Evolutionary conservation across 2,888 invertebrate genomes (phyloP), one percentile per base, ranked within the genome.

Genomic region (Orthosia cruda): DNA sequence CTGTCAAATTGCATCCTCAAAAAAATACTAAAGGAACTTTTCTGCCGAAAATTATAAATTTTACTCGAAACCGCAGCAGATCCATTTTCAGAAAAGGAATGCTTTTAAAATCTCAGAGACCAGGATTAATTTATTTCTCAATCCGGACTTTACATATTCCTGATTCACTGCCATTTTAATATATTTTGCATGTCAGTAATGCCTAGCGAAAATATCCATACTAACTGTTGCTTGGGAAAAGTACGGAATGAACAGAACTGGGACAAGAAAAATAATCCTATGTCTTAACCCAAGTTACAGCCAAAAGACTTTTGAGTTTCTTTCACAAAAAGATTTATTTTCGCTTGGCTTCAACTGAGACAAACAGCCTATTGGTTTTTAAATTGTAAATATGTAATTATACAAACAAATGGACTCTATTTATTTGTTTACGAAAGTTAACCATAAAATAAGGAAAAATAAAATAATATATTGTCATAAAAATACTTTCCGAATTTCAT

Each of bases 361-460:
- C 16, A n/a, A 59, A 58, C 65, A 63, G 45, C 40, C n/a, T 52
- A 52, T 54, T 64, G 47, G 0, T 50, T 55, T 49, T 71, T 61
- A 23, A 26, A 61, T 52, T 84, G 71, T 80, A 69, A 71, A 71
- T 70, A 82, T 82, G 66, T 62, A 68, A 69, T 23, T 75, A 64
- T 18, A 80, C 32, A 67, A 71, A 69, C 20, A 77, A 49, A 74
- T 68, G 15, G 13, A 66, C 52, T n/a, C 4, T 75, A 74, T 87
- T 77, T 81, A 85, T 85, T 81, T 85, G 49, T 73, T 70, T 61
- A 81, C 57, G 7, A 81, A 78, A 85, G 79, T 81, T 81, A 75
- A 81, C 85, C 82, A 85, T 81, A 73, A 72, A 58, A 23, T 77
- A 55, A 71, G 26, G 32, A 61, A 77, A 59, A 40, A n/a, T 50